A percentile compares a stretch with the other conserved stretches of the same genome.
Evolutionary conservation across 2,888 invertebrate species (phyloP).

Genomic region (Chalcosyrphus nemorum): DNA sequence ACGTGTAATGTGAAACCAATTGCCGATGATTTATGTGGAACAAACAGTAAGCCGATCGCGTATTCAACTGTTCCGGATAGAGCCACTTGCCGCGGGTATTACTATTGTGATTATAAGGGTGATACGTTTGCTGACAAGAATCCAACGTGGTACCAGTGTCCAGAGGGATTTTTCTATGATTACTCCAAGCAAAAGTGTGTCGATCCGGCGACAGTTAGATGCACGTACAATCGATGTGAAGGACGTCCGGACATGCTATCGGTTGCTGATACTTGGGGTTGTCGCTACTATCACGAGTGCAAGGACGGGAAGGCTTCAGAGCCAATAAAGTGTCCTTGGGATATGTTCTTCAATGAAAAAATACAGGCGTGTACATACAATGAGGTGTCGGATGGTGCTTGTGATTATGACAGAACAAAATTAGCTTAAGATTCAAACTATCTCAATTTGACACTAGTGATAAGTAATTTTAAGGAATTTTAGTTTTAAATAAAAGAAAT

Average conservation of each 20-base stretch:
- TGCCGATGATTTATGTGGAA: slow-evolving; percentile 71
- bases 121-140: slow-evolving; percentile 73
- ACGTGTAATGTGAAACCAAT: slow-evolving; percentile 76
- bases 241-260: slow-evolving; percentile 77
- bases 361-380: slow-evolving; percentile 74
- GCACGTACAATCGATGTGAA: slow-evolving; percentile 78
- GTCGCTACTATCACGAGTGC: slow-evolving; percentile 77
- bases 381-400: slow-evolving; percentile 30
- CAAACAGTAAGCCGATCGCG: slow-evolving; percentile 8
- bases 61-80: slow-evolving; percentile 73
- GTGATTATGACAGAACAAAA: slow-evolving; percentile 14
- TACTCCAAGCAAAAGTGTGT: slow-evolving; percentile 65
- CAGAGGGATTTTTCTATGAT: slow-evolving; percentile 76
- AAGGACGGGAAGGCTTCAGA: slow-evolving; percentile 65
- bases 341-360: slow-evolving; percentile 78
- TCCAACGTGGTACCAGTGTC: slow-evolving; percentile 77
- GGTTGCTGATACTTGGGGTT: slow-evolving; percentile 75
- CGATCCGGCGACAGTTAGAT: slow-evolving; percentile 74
- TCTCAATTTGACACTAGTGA: not conserved
- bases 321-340: slow-evolving; percentile 74
- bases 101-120: slow-evolving; percentile 74
- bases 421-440: not conserved
- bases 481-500: too few species aligned
- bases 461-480: too few species aligned
- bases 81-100: slow-evolving; percentile 79